These are phyloP conservation scores for Atethmia centrago DNA, from an alignment of 2,888 invertebrate species.

Conservation along the genomic window DNA sequence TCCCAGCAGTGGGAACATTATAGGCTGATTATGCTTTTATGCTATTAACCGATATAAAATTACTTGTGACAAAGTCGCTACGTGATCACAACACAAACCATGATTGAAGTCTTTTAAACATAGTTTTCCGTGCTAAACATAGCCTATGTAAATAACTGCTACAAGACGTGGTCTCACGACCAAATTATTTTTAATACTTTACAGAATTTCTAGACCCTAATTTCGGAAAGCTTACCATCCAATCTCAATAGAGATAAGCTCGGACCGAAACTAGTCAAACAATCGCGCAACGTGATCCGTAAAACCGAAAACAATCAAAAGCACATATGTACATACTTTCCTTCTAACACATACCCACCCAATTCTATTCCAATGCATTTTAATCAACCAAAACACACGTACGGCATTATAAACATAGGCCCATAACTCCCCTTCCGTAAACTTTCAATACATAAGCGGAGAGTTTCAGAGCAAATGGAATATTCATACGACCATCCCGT, in stretches of 20 bases:
- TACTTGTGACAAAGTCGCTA: neutral
- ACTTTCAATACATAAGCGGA: slow-evolving; percentile 79
- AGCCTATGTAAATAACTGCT: neutral
- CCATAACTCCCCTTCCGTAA: slow-evolving; percentile 69
- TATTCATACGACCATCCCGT: slow-evolving; percentile 89
- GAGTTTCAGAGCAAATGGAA: slow-evolving; percentile 85
- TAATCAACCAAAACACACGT: slow-evolving; percentile 70
- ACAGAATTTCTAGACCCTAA: neutral
- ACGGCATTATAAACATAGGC: slow-evolving; percentile 60
- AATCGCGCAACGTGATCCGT: neutral
- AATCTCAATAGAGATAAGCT: neutral
- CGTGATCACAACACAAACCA: neutral
- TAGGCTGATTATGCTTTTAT: no score
- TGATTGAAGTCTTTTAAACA: neutral
- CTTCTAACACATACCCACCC: slow-evolving; percentile 6
- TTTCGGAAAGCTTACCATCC: neutral
- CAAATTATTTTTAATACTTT: neutral
- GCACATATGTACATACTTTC: slow-evolving; percentile 15
- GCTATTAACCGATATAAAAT: neutral
- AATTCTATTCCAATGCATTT: slow-evolving; percentile 65
- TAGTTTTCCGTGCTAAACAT: neutral
- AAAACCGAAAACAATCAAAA: slow-evolving; percentile 7
- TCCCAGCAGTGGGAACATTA: no score
- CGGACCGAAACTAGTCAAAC: neutral
- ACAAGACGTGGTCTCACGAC: neutral